Conservation (phyloP, 2,888 invertebrate genomes). For the Lapara coniferarum region DNA sequence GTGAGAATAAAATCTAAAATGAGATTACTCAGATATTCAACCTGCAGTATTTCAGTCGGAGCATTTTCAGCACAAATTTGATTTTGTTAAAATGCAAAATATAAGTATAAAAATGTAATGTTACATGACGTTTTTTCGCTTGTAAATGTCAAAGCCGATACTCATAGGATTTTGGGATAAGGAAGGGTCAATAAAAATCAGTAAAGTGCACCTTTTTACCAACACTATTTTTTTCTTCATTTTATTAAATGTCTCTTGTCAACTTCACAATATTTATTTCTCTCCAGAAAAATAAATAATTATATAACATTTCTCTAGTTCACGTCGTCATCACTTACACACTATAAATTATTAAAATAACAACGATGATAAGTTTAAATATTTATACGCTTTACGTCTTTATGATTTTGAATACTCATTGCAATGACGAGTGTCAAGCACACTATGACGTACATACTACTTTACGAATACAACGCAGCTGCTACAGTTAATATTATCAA, state of each 20-base stretch:
- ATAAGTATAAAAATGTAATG: neutral
- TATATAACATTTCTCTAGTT: conserved; percentile 54
- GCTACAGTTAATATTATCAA: conserved; percentile 31
- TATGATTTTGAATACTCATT: conserved; percentile 45
- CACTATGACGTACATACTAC: conserved; percentile 31
- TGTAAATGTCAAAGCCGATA: conserved; percentile 54
- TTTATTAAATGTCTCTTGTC: conserved; percentile 54
- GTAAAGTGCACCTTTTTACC: conserved; percentile 69
- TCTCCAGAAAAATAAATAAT: conserved; percentile 65
- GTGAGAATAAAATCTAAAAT: conserved; percentile 7
- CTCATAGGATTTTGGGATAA: conserved; percentile 43
- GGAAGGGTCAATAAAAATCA: conserved; percentile 61
- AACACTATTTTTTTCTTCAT: conserved; percentile 60
- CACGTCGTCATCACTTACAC: conserved; percentile 57
- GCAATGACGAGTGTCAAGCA: conserved; percentile 38
- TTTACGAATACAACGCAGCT: conserved; percentile 36
- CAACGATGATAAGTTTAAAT: conserved; percentile 58
- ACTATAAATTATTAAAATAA: conserved; percentile 64
- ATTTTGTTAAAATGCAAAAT: neutral
- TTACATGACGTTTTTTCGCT: neutral
- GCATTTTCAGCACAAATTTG: neutral
- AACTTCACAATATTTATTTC: conserved; percentile 62
- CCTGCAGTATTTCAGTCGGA: neutral
- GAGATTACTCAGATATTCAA: neutral
- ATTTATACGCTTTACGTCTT: conserved; percentile 58